A percentile compares a stretch with the other conserved stretches of the same genome.
Evolutionary conservation across 2,113 vertebrate genomes (phyloP).

Genomic region (Notiomystis cincta): DNA sequence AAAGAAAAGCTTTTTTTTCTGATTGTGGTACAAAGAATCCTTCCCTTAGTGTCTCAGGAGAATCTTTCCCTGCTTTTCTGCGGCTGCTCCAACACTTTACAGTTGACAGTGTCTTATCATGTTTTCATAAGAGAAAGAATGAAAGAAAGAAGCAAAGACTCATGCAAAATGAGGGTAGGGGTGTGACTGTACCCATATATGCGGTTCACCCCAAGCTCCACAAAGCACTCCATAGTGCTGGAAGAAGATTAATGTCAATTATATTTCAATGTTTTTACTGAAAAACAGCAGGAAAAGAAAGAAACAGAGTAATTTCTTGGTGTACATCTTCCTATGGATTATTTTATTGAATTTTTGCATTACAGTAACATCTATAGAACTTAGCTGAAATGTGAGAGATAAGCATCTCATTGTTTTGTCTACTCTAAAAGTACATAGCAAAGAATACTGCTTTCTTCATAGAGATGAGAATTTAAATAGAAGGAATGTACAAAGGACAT

Average conservation of each 20-base stretch:
- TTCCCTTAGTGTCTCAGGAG: neutral
- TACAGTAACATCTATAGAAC: neutral
- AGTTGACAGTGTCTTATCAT: neutral
- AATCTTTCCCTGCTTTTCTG: neutral
- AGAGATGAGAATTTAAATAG: neutral
- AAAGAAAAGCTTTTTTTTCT: neutral
- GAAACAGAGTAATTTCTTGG: neutral
- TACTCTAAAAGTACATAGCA: neutral
- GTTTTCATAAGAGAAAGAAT: neutral
- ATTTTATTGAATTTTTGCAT: neutral
- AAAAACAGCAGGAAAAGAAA: neutral
- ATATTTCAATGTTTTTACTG: neutral
- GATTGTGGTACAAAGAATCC: neutral
- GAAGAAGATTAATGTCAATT: neutral
- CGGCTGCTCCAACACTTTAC: neutral
- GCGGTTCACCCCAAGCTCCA: neutral
- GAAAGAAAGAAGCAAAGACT: neutral
- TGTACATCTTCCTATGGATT: neutral
- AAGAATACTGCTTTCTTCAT: neutral
- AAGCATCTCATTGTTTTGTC: neutral
- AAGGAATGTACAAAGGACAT: neutral
- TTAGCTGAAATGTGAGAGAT: neutral
- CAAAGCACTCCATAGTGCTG: neutral
- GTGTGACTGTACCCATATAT: neutral
- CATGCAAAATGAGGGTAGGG: fast-evolving